A percentile compares a stretch with the other conserved stretches of the same genome.
These are phyloP conservation scores for Otocyon megalotis DNA, from an alignment of 2,113 vertebrate species.

Conservation along the genomic window DNA sequence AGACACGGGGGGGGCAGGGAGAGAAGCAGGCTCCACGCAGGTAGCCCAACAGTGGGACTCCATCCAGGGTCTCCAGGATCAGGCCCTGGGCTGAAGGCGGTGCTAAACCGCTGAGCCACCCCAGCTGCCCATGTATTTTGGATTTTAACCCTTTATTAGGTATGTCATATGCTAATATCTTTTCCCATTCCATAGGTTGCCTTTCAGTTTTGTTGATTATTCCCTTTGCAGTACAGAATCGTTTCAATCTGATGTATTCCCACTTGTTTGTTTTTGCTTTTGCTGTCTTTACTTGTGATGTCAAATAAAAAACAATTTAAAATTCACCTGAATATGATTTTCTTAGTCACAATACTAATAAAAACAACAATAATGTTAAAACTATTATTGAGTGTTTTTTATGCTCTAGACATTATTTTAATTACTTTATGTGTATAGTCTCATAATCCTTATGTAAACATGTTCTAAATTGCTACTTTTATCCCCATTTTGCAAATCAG, in stretches of 20 bases:
- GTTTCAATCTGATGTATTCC: neutral
- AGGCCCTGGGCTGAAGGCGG: too few relatives aligned
- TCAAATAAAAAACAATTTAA: neutral
- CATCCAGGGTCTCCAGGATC: too few relatives aligned
- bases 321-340: neutral
- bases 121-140: neutral
- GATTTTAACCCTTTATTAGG: neutral
- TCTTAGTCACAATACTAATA: neutral
- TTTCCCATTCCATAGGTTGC: neutral
- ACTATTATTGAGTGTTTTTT: neutral
- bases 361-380: neutral
- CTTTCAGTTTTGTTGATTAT: neutral
- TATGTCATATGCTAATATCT: neutral
- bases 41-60: too few relatives aligned
- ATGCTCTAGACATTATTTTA: neutral
- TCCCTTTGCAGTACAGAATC: neutral
- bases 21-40: too few relatives aligned
- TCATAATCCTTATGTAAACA: neutral
- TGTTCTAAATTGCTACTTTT: neutral
- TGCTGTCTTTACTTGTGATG: neutral
- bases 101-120: too few relatives aligned
- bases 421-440: neutral
- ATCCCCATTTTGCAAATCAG: neutral
- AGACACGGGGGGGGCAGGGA: too few relatives aligned
- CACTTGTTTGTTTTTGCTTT: neutral